These are phyloP conservation scores for Dissostichus mawsoni DNA, from an alignment of 2,113 vertebrate species.

Conservation along the genomic window DNA sequence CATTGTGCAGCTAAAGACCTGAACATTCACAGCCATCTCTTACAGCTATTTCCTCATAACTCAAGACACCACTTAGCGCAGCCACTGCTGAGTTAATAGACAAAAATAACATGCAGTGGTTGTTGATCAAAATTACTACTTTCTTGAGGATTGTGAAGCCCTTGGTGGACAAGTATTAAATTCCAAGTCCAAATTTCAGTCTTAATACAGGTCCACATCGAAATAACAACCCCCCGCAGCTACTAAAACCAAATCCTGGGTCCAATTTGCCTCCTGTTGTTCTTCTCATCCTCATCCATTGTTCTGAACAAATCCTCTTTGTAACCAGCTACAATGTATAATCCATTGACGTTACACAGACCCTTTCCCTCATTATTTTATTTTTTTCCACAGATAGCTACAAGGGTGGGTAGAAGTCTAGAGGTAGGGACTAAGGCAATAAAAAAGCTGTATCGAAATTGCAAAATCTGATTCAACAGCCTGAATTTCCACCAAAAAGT, in stretches of 20 bases:
- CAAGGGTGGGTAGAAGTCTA: too few relatives aligned
- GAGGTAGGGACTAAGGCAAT: too few relatives aligned
- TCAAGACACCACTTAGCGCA: background rate
- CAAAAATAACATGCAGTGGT: background rate
- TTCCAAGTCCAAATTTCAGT: too few relatives aligned
- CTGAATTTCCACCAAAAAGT: too few relatives aligned
- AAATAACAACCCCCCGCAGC: background rate
- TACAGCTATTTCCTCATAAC: background rate
- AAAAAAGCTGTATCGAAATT: too few relatives aligned
- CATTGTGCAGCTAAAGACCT: background rate
- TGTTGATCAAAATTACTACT: background rate
- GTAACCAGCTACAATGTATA: background rate
- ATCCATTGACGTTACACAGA: too few relatives aligned
- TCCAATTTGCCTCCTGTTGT: background rate
- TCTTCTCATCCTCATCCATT: background rate
- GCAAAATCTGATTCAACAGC: too few relatives aligned
- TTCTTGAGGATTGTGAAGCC: background rate
- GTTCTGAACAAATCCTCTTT: background rate
- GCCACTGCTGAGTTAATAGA: background rate
- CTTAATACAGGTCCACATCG: background rate
- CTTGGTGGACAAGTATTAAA: background rate
- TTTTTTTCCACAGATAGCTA: too few relatives aligned
- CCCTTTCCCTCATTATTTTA: too few relatives aligned
- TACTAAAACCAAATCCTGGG: slow-evolving; percentile 12
- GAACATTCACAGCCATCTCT: background rate